Percentiles rank a stretch among this genome's conserved stretches.
Conservation (phyloP, 2,888 invertebrate species). For the Megamerina dolium region DNA sequence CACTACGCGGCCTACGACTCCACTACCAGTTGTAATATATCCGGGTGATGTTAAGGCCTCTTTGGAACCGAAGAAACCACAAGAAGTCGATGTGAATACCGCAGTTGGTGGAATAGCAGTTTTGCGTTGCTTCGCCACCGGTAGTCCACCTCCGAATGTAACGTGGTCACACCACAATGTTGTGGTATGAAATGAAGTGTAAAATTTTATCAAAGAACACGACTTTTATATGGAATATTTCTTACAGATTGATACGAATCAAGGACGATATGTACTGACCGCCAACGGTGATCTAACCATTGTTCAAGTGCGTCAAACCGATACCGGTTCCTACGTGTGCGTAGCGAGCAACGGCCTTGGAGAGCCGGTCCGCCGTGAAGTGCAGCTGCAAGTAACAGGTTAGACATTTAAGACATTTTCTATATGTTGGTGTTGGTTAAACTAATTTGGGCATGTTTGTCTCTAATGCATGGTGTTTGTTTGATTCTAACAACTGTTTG, state of each 20-base stretch:
- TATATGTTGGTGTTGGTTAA: slow-evolving; percentile 7
- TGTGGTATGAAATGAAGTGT: slow-evolving; percentile 54
- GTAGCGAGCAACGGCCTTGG: slow-evolving; percentile 75
- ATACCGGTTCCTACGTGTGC: slow-evolving; percentile 81
- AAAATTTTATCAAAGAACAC: neutral
- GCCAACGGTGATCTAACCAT: slow-evolving; percentile 76
- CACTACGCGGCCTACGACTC: slow-evolving; percentile 48
- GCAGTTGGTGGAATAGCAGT: slow-evolving; percentile 69
- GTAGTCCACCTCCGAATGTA: slow-evolving; percentile 71
- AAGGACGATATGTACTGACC: slow-evolving; percentile 65
- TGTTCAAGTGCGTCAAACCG: slow-evolving; percentile 69
- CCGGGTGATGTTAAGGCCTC: slow-evolving; percentile 37
- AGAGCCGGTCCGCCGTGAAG: slow-evolving; percentile 60
- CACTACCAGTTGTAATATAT: slow-evolving; percentile 41
- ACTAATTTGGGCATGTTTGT: neutral
- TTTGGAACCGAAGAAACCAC: slow-evolving; percentile 51
- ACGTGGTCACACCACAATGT: slow-evolving; percentile 70
- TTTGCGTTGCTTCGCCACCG: slow-evolving; percentile 68
- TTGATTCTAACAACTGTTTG: neutral
- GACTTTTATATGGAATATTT: neutral
- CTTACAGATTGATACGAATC: slow-evolving; percentile 64
- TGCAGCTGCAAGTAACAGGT: slow-evolving; percentile 71
- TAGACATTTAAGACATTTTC: slow-evolving; percentile 35
- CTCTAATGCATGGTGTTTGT: slow-evolving; percentile 2
- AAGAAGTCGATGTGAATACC: slow-evolving; percentile 59